Base-by-base conservation (phyloP, 2,113 vertebrate species). In the Polypterus bichir region DNA sequence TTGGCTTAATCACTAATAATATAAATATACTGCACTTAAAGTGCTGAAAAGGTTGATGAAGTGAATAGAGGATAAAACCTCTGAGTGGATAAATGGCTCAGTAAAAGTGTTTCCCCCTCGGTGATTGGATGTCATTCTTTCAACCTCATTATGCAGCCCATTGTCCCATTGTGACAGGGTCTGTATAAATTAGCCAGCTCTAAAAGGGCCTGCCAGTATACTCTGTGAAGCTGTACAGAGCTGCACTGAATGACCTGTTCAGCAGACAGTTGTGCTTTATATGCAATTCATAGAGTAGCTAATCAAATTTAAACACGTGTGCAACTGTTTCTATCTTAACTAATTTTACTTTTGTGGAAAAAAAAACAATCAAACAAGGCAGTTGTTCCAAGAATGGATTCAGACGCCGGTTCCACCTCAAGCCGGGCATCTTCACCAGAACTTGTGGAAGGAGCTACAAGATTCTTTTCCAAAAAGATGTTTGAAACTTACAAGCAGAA, bases 391-490 rank as follows among this genome's bases (percentile, higher is more conserved):
- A 56, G 68, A 64, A 86, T 89, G 86, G 83, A 86, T 71, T 88
- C 86, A 4, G 88, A 88, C 2, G 65, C 80, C 5, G 79, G 79
- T 56, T 87, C 86, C 66, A 76, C 65, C 52, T 82, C 78, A 74
- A 89, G 85, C 71, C 81, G 87, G 55, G 84, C 87, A 4, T 89
- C 86, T 0, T 87, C 88, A 3, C 87, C 88, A 8, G 88, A 90
- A 63, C 71, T 88, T 62, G 69, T 78, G 45, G 83, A 85, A 59
- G 83, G 81, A 4, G 80, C 78, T 53, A 69, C 74, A 9, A 63
- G 71, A 44, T 81, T 86, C 69, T 84, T 84, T 67, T 76, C 82
- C 67, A 78, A 80, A 70, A 80, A 81, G 70, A 78, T 85, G 75
- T 84, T 87, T 65, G 83, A 83, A 67, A 75, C 79, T 1, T 83